A percentile compares a stretch with the other conserved stretches of the same genome.
phyloP scores from a whole-genome alignment of 2,113 vertebrate genomes.

The Ophthalmotilapia sp. region DNA sequence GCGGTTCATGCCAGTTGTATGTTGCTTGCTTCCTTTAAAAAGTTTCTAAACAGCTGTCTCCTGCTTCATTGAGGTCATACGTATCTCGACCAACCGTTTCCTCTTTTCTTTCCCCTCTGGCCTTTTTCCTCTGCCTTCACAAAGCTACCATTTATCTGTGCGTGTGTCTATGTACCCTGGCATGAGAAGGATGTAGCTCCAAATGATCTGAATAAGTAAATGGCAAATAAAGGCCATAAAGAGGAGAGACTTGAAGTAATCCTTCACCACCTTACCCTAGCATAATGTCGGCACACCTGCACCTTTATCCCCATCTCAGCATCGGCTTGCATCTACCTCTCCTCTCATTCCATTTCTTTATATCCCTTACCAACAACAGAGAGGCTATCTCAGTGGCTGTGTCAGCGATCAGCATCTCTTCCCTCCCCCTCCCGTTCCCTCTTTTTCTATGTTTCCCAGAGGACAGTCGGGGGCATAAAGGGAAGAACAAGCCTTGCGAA shows the following conservation, averaged over 20 bases:
- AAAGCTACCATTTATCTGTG: background rate
- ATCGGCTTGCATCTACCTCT: conserved; percentile 21
- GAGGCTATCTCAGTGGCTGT: conserved; percentile 48
- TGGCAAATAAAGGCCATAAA: conserved; percentile 21
- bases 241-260: conserved; percentile 40
- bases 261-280: conserved; percentile 40
- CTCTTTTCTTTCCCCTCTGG: background rate
- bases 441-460: conserved; percentile 22
- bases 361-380: conserved; percentile 33
- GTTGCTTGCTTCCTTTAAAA: conserved; percentile 4
- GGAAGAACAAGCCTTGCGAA: conserved; percentile 50
- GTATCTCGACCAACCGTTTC: background rate
- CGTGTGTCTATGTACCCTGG: background rate
- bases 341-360: conserved; percentile 38
- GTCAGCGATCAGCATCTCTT: conserved; percentile 49
- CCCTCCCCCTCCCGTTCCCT: background rate
- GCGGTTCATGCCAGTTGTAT: background rate
- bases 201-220: conserved; percentile 42
- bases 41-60: conserved; percentile 3
- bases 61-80: background rate
- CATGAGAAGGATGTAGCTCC: background rate
- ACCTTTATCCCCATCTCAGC: conserved; percentile 38
- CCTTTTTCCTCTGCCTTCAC: background rate
- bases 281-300: conserved; percentile 16
- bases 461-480: conserved; percentile 32